Base-by-base conservation (phyloP, 2,797 vertebrate genomes). In the Nothura maculosa region DNA sequence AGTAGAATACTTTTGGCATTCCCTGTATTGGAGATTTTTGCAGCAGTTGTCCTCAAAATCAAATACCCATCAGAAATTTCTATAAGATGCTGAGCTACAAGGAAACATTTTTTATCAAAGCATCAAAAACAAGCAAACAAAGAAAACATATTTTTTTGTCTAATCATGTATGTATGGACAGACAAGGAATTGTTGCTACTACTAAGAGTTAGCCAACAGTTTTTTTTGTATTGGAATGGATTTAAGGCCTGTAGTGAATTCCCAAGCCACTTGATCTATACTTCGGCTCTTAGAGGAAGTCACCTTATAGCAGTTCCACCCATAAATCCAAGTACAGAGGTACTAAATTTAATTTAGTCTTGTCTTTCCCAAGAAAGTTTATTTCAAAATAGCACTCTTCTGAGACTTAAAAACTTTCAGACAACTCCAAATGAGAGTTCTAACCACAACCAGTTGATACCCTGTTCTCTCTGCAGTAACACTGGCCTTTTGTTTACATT, bases 1-100 rank as follows among this genome's bases (percentile, higher is more conserved):
- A 74, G 64, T 74, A 77, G 77, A 42, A 81, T 28, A 34, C 25
- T 50, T 83, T 90, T 85, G 81, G 74, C 81, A 90, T 72, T 94
- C 18, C 4, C 22, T 40, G 12, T 85, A 73, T 55, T 70, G 69
- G 62, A 91, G 67, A 85, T 87, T 85, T 85, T 85, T 93, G 54
- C 82, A 89, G 52, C 27, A 77, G 66, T 69, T 22, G 3, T 32
- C 38, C 27, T 90, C 47, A 32, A 9, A 78, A 57, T 57, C 30
- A 74, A 84, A 74, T 21, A 61, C 13, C 6, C 45, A 78, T 10
- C 19, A 66, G 54, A 74, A 93, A 78, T 84, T 80, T 63, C 75
- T 64, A 11, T 55, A 38, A 79, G 48, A 73, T 60, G 52, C 12
- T 66, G 64, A 82, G 27, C 52, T 67, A 54, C 20, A 38, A 75